Evolutionary conservation across 1,140 invertebrate species (phyloP), one percentile per base, ranked within the genome.

Genomic region (Drosophila erecta): DNA sequence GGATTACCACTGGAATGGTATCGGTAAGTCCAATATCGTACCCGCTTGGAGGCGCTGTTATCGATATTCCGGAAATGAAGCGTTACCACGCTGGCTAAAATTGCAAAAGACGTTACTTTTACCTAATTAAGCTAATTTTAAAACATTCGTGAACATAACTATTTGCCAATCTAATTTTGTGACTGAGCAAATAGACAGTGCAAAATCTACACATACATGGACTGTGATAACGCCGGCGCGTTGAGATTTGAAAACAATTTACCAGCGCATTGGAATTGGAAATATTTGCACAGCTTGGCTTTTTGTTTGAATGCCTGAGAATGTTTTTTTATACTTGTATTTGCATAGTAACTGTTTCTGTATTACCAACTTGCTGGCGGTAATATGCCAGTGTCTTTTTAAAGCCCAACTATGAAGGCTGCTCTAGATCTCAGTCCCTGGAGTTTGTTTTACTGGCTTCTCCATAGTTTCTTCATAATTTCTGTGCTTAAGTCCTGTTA

Each of bases 191-290:
- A 11, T n/a, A 41, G 10, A 3, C 11, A 11, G 12, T n/a, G 20
- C 20, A 30, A 17, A 30, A 20, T n/a, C 14, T 8, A 15, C n/a
- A 20, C 38, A 6, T 37, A 30, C 24, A 5, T 41, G 11, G 14
- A 7, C 24, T 46, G 69, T 65, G 58, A 38, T 85, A 62, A 81
- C 56, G 65, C 60, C 59, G 40, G 47, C 51, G 38, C 60, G 83
- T 79, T 74, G 72, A 89, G 84, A 89, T 89, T 89, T 89, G 66
- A 89, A 89, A 80, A 86, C 81, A 86, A 70, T 79, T 56, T 47
- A 73, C 51, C 44, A 61, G 49, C 66, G 47, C 69, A 75, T 66
- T 72, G 49, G 53, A 53, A 47, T 76, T 73, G 65, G 60, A 80
- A 57, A 54, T 89, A 74, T 89, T 89, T 89, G 37, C 65, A 84